Base-by-base conservation (phyloP, 2,888 invertebrate species). In the Phlogophora meticulosa region DNA sequence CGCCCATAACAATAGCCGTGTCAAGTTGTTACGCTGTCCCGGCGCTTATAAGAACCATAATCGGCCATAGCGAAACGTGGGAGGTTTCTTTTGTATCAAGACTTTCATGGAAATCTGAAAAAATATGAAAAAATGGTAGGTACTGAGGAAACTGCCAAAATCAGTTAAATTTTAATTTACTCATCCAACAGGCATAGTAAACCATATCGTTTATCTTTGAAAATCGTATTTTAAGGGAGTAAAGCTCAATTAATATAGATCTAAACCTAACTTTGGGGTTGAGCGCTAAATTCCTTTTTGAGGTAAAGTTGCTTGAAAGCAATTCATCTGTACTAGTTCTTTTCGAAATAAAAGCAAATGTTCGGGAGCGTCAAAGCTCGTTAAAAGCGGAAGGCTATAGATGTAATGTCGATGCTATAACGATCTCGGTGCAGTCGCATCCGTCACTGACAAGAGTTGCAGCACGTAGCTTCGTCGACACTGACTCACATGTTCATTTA, bases 401-500 rank as follows among this genome's bases (percentile, higher is more conserved):
- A 88, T 88, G 86, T 85, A 85, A 84, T 85, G 88, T 87, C 85
- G 82, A 81, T 83, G 78, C 81, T 78, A 82, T 88, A 91, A 88
- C 90, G 88, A 88, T 83, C 86, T 83, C 85, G 74, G 79, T 87
- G 85, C 82, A 74, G 85, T 88, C 86, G 84, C 87, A 90, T 92
- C 86, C 87, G 88, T 91, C 91, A 91, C 81, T 91, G 92, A 91
- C 91, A 90, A 81, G 83, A 83, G 87, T 82, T 72, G 61, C 58
- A 43, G 69, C 76, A 76, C 72, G 71, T 60, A 71, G 64, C 64
- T 81, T 72, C 66, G 55, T 79, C 67, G 69, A 55, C 65, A 58
- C 51, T 58, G 32, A 49, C 51, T 65, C 70, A 62, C 64, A 43
- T 60, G 66, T 61, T 68, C 40, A 63, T 72, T 59, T 42, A 48